phyloP scores from a whole-genome alignment of 2,797 vertebrate species.

The Muscicapa striata region DNA sequence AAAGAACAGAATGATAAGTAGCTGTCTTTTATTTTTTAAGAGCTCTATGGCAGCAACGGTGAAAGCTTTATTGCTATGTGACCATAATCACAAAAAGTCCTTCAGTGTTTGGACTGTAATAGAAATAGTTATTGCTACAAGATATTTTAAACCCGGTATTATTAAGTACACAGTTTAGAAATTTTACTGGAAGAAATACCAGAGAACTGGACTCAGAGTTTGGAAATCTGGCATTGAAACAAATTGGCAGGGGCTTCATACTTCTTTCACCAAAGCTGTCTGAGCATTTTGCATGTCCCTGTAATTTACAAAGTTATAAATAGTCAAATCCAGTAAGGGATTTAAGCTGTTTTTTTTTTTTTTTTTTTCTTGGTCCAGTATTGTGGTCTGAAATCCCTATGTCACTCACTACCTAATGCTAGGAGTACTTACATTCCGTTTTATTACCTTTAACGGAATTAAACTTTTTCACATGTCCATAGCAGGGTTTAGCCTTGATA shows the following conservation, averaged over 20 bases:
- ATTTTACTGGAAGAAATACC: neutral
- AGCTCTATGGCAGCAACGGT: neutral
- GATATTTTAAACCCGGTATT: neutral
- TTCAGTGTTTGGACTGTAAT: neutral
- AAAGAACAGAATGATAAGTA: conserved; percentile 46
- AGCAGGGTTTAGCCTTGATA: neutral
- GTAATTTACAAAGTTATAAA: neutral
- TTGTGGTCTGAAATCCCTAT: neutral
- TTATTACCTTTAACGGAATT: neutral
- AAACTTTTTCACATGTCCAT: neutral
- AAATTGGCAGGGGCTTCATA: neutral
- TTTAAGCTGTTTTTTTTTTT: neutral
- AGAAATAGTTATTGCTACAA: conserved; percentile 28
- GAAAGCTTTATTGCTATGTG: conserved; percentile 23
- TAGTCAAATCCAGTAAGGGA: neutral
- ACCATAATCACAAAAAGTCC: neutral
- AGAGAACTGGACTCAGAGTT: neutral
- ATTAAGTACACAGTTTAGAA: neutral
- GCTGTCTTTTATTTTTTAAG: conserved; percentile 50
- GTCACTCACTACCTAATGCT: neutral
- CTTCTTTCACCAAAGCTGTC: neutral
- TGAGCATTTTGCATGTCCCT: neutral
- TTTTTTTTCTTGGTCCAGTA: neutral
- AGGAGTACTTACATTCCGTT: neutral
- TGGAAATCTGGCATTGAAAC: neutral